A percentile compares a stretch with the other conserved stretches of the same genome.
Evolutionary conservation across 1,140 invertebrate species (phyloP).

Genomic region (Nasonia giraulti): DNA sequence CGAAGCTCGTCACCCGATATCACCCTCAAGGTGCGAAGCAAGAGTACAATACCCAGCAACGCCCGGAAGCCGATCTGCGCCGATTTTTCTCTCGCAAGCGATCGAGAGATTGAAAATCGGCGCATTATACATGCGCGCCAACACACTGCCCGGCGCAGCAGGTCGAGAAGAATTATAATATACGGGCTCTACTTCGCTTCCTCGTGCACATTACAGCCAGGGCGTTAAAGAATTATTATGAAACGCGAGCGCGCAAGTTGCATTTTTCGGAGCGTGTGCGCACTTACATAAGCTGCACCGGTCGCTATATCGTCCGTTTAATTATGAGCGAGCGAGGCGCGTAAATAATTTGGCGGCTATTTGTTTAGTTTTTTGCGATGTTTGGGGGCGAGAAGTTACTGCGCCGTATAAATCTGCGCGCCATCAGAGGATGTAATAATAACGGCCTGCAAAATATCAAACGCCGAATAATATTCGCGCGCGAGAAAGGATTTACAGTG

Average conservation of each 20-base stretch:
- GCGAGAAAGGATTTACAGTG: not conserved
- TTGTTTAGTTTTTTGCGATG: not conserved
- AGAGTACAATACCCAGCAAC: not conserved
- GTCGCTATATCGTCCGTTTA: not conserved
- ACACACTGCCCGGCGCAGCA: no score
- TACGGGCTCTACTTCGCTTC: not conserved
- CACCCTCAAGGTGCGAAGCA: no score
- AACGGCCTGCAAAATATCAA: no score
- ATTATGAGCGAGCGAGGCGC: not conserved
- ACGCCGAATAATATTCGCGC: not conserved
- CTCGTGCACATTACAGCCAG: not conserved
- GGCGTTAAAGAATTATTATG: constrained; percentile 16
- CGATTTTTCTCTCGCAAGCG: no score
- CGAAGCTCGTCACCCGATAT: no score
- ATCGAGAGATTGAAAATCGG: not conserved
- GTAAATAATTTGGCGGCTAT: not conserved
- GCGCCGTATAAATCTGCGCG: no score
- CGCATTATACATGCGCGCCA: not conserved
- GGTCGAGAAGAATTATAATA: constrained; percentile 6
- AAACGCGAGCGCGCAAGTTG: not conserved
- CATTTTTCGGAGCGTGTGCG: not conserved
- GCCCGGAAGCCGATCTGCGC: constrained; percentile 7
- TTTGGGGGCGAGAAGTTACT: no score
- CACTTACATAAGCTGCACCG: not conserved
- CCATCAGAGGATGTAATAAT: no score